phyloP scores from a whole-genome alignment of 2,888 invertebrate species.

The Dicycla oo region DNA sequence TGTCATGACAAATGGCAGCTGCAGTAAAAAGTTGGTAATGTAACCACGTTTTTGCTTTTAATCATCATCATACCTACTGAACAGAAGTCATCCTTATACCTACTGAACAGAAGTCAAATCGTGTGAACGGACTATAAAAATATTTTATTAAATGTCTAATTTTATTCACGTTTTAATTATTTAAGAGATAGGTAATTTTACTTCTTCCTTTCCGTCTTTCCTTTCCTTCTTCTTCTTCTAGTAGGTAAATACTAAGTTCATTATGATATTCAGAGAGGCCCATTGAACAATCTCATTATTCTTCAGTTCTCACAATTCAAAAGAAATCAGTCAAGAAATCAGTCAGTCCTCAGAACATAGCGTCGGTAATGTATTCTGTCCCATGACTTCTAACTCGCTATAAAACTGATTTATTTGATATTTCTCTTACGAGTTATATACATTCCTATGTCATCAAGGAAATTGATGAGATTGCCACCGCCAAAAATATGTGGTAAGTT shows the following conservation, averaged over 20 bases:
- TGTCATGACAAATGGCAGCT: too few relatives aligned
- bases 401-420: conserved; percentile 57
- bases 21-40: too few relatives aligned
- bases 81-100: too few relatives aligned
- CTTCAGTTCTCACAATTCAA: conserved; percentile 12
- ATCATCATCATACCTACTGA: too few relatives aligned
- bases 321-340: conserved; percentile 27
- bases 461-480: conserved; percentile 61
- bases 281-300: conserved; percentile 2
- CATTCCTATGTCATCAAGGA: conserved; percentile 48
- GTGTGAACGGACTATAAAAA: too few relatives aligned
- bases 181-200: too few relatives aligned
- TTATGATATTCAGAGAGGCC: conserved; percentile 4
- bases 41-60: too few relatives aligned
- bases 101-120: too few relatives aligned
- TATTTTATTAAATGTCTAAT: too few relatives aligned
- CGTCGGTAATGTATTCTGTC: conserved; percentile 27
- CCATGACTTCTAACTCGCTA: conserved; percentile 43
- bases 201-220: too few relatives aligned
- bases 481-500: conserved; percentile 27
- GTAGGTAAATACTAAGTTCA: not conserved
- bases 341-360: conserved; percentile 11
- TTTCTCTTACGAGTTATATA: conserved; percentile 49
- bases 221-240: too few relatives aligned
- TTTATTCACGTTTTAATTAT: too few relatives aligned